These are phyloP conservation scores for Lymantria monacha DNA, from an alignment of 2,888 invertebrate species.

Conservation along the genomic window DNA sequence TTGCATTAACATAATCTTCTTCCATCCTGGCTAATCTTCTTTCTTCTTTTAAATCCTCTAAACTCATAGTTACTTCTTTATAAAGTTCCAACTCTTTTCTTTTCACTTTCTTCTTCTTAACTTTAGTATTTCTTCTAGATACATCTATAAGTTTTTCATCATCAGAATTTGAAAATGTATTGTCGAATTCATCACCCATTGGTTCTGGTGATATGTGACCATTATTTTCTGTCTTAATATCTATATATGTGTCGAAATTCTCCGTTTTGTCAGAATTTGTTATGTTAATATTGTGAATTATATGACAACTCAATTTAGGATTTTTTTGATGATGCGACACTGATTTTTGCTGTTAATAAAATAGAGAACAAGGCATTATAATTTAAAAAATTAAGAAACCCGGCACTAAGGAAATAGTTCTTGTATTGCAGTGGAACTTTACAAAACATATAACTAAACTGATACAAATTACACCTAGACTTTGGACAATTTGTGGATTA, in stretches of 20 bases:
- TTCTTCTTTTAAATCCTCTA: conserved; percentile 52
- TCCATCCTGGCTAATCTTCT: conserved; percentile 36
- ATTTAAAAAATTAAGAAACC: too few relatives aligned
- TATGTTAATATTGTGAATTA: neutral
- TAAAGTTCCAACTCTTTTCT: conserved; percentile 29
- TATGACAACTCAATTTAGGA: neutral
- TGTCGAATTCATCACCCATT: neutral
- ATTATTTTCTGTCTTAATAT: neutral
- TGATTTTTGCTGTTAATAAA: neutral
- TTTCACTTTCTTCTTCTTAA: conserved; percentile 16
- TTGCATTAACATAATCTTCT: conserved; percentile 64
- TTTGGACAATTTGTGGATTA: too few relatives aligned
- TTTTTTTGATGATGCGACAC: neutral
- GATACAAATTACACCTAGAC: too few relatives aligned
- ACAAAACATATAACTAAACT: too few relatives aligned
- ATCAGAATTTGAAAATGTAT: conserved; percentile 11
- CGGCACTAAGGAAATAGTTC: too few relatives aligned
- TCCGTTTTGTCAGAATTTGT: neutral
- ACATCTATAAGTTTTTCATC: conserved; percentile 17
- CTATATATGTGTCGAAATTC: neutral
- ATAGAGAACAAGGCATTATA: too few relatives aligned
- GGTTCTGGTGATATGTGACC: neutral
- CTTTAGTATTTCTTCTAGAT: conserved; percentile 3
- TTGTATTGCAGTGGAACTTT: too few relatives aligned
- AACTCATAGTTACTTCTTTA: conserved; percentile 47